These are phyloP conservation scores for Colossoma macropomum DNA, from an alignment of 2,113 vertebrate species.

Conservation along the genomic window DNA sequence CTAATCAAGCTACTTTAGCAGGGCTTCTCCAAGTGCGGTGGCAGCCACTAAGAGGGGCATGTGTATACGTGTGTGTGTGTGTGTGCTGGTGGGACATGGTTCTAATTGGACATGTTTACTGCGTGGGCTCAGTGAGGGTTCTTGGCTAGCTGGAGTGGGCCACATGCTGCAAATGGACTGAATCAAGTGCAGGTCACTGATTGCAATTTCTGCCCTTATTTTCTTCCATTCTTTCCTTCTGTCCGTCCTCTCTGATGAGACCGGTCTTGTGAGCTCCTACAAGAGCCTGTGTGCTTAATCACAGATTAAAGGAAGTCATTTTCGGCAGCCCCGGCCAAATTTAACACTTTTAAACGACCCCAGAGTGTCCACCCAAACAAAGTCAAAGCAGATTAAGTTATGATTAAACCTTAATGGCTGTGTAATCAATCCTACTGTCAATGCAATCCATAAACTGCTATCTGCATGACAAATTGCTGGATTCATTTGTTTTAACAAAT, in stretches of 20 bases:
- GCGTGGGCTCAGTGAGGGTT: slow-evolving; percentile 52
- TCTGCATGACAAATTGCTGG: not conserved
- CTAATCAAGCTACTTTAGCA: slow-evolving; percentile 70
- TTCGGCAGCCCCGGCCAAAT: slow-evolving; percentile 9
- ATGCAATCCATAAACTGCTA: slow-evolving; percentile 1
- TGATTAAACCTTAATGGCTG: slow-evolving; percentile 27
- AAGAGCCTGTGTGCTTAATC: slow-evolving; percentile 30
- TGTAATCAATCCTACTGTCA: slow-evolving; percentile 13
- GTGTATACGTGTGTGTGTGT: slow-evolving; percentile 27
- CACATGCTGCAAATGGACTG: slow-evolving; percentile 64
- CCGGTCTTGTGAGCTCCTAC: slow-evolving; percentile 24
- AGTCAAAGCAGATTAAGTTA: slow-evolving; percentile 27
- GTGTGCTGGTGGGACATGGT: slow-evolving; percentile 11
- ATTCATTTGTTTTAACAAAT: slow-evolving; percentile 26
- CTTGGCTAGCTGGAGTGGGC: slow-evolving; percentile 57
- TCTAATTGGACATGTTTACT: slow-evolving; percentile 59
- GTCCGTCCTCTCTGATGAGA: slow-evolving; percentile 39
- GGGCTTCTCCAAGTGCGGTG: slow-evolving; percentile 68
- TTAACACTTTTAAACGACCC: not conserved
- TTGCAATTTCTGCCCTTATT: slow-evolving; percentile 59
- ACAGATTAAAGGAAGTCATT: slow-evolving; percentile 19
- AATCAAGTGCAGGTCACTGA: slow-evolving; percentile 67
- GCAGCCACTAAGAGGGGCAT: slow-evolving; percentile 62
- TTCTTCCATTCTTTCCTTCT: slow-evolving; percentile 32
- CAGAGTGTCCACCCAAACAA: not conserved